Conservation (phyloP, 2,888 invertebrate species). For the Lycocerus yunnanus region DNA sequence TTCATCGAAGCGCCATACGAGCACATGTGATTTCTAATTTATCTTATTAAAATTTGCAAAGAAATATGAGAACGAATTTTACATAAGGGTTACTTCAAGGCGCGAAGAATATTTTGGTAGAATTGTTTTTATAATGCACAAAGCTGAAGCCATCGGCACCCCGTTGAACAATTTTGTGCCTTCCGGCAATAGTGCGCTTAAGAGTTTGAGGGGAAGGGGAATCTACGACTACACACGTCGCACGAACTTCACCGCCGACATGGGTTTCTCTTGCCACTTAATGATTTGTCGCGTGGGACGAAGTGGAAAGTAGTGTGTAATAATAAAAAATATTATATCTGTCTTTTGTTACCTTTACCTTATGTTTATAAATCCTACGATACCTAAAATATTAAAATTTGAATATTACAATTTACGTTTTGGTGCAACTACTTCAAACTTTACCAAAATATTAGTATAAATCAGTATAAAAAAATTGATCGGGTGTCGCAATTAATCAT, state of each 20-base stretch:
- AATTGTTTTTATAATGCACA: neutral
- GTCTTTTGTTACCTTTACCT: neutral
- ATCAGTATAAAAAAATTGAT: neutral
- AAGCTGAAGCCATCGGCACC: slow-evolving; percentile 24
- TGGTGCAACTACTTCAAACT: neutral
- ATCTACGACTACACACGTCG: slow-evolving; percentile 36
- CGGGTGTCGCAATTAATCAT: neutral
- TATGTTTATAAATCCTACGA: neutral
- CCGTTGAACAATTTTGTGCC: slow-evolving; percentile 28
- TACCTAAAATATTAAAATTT: neutral
- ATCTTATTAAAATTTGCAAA: slow-evolving; percentile 12
- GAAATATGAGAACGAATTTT: slow-evolving; percentile 6
- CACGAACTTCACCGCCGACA: slow-evolving; percentile 36
- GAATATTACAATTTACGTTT: neutral
- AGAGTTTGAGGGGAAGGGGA: slow-evolving; percentile 33
- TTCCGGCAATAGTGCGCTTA: slow-evolving; percentile 30
- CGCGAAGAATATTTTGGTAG: slow-evolving; percentile 18
- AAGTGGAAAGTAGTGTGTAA: slow-evolving; percentile 34
- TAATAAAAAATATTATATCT: slow-evolving; percentile 28
- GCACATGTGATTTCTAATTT: slow-evolving; percentile 30
- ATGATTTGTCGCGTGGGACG: slow-evolving; percentile 39
- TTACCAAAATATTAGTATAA: neutral
- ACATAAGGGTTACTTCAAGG: slow-evolving; percentile 1
- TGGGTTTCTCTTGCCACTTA: slow-evolving; percentile 39
- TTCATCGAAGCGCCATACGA: slow-evolving; percentile 21